Evolutionary conservation across 1,140 invertebrate species (phyloP), one percentile per base, ranked within the genome.

Genomic region (Micrasema longulum): DNA sequence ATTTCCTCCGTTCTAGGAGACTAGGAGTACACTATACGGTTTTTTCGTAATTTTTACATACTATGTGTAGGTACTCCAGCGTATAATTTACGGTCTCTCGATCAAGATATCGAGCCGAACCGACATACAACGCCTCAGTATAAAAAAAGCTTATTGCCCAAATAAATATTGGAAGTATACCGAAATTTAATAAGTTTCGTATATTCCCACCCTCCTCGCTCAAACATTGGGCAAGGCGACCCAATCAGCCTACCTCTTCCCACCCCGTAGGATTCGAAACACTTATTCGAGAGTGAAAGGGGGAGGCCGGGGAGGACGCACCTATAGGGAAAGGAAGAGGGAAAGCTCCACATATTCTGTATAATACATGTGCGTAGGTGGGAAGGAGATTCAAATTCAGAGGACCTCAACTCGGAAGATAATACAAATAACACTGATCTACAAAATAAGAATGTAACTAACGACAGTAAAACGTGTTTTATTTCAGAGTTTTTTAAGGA

Each of bases 281-380:
- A 75, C 74, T 75, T 76, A 76, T 76, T 73, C 74, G 74, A 63
- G 74, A 76, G 70, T 75, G 64, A 72, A 75, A 71, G 60, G 63
- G 63, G 68, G 71, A 64, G 48, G 26, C 53, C 20, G 35, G 65
- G 64, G 11, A 36, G 20, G 23, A 48, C 69, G 69, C 66, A 72
- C 70, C 66, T 70, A 72, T 69, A 48, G 48, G 70, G 64, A 35
- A 52, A 45, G 71, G 70, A 68, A 55, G n/a, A 50, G 60, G 71
- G 62, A 10, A 16, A 3, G 50, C 26, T 31, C 26, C 7, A 31
- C 26, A 4, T 14, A 63, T 52, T 67, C 69, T 71, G 53, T 65
- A 71, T 71, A 72, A 71, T 73, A 73, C 71, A 72, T 72, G 74
- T 66, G 66, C 38, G 43, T 45, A 38, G 41, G 71, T 18, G 36